A percentile compares a stretch with the other conserved stretches of the same genome.
Evolutionary conservation across 53 echinoderm and acorn worm species (phyloP).

Genomic region (Arbacia lixula): DNA sequence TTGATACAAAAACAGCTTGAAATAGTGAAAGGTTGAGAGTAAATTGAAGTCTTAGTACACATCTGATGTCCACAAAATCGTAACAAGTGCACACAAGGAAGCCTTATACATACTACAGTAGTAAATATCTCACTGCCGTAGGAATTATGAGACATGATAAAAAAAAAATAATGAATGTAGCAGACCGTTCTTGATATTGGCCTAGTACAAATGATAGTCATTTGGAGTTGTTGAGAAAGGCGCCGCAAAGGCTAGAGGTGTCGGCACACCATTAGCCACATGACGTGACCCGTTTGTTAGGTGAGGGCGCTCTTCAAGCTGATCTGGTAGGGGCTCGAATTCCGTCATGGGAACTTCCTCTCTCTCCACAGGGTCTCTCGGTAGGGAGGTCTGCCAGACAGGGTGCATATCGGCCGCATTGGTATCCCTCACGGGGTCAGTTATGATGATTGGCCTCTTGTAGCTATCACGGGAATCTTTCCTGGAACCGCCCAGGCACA

Average conservation of each 20-base stretch:
- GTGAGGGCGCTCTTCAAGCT: neutral
- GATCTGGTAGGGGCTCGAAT: neutral
- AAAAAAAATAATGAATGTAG: too few relatives aligned
- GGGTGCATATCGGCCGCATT: neutral
- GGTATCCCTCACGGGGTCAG: neutral
- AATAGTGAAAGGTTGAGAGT: too few relatives aligned
- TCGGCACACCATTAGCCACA: conserved; percentile 21
- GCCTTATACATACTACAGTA: too few relatives aligned
- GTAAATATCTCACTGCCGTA: too few relatives aligned
- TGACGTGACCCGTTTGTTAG: conserved; percentile 2
- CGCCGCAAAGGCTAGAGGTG: conserved; percentile 4
- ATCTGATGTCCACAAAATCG: too few relatives aligned
- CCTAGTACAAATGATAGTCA: conserved; percentile 33
- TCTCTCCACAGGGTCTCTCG: neutral
- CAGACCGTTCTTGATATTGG: too few relatives aligned
- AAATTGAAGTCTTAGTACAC: too few relatives aligned
- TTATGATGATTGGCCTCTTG: neutral
- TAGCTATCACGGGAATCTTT: neutral
- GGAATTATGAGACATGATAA: too few relatives aligned
- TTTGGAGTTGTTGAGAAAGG: neutral
- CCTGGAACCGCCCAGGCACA: neutral
- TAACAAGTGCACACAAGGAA: too few relatives aligned
- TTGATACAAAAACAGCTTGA: too few relatives aligned
- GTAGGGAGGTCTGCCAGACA: conserved; percentile 9
- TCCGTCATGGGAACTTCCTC: conserved; percentile 29